Base-by-base conservation (phyloP, 1,140 invertebrate species). In the Hylaeus volcanicus region DNA sequence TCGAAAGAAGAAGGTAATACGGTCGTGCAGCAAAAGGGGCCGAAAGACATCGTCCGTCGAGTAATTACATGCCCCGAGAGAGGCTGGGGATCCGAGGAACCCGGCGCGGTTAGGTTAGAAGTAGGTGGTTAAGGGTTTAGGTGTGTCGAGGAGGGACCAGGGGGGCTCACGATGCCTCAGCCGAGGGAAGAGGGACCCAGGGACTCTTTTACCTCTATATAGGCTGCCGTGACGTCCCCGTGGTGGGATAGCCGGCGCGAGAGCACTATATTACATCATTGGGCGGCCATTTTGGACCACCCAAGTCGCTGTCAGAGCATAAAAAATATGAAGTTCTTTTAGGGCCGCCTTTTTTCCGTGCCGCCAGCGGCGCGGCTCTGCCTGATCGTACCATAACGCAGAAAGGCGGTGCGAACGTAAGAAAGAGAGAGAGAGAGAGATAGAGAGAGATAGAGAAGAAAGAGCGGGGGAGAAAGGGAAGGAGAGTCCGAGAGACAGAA, bases 241-340 rank as follows among this genome's bases (percentile, higher is more conserved):
- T 82, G 81, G 70, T 79, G 84, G 76, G 81, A 79, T 72, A 66
- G 64, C 82, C 85, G 83, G 71, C 48, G 78, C 79, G 82, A 88
- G 86, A 90, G 88, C 89, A 92, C 89, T 92, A 92, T 92, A 93
- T 93, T 92, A 93, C 92, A 93, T 93, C 90, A 93, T 93, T 93
- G 93, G 26, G 89, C 93, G 91, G 93, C 93, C 93, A 93, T 93
- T 93, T 93, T 93, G 92, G 93, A 93, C 93, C 93, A 93, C 93
- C 92, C 93, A 93, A 93, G 93, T 90, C 82, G 92, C 92, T 92
- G 92, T 93, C 92, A 89, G 92, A 90, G 90, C 88, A 93, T 93
- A 93, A 93, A 93, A 93, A 93, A 93, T 93, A 93, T 93, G 89
- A 93, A 93, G 92, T 93, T 93, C 93, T 93, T 93, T 93, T 93